phyloP scores from a whole-genome alignment of 2,888 invertebrate species.

The Hemithea aestivaria region DNA sequence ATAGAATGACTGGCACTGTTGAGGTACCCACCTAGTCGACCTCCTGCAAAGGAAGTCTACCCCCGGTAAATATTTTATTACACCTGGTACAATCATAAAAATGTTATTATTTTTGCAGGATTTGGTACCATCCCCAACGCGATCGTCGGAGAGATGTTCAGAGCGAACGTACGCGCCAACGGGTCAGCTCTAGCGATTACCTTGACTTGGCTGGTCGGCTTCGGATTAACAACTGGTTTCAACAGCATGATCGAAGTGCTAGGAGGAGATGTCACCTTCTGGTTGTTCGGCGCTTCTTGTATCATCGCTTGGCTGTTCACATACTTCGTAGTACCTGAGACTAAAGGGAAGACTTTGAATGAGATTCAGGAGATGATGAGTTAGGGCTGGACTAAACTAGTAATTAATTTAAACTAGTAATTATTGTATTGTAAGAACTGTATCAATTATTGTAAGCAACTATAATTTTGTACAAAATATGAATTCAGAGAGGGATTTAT shows the following conservation, averaged over 20 bases:
- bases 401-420: too few relatives aligned
- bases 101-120: conserved; percentile 26
- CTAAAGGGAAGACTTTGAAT: conserved; percentile 41
- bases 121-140: conserved; percentile 45
- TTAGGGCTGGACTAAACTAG: conserved; percentile 24
- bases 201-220: conserved; percentile 39
- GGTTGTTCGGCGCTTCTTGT: conserved; percentile 39
- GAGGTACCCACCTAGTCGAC: too few relatives aligned
- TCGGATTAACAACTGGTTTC: conserved; percentile 36
- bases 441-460: too few relatives aligned
- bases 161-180: conserved; percentile 38
- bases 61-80: too few relatives aligned
- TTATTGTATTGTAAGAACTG: too few relatives aligned
- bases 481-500: too few relatives aligned
- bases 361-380: conserved; percentile 45
- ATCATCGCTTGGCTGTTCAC: conserved; percentile 39
- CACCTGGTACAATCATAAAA: too few relatives aligned
- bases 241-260: conserved; percentile 31
- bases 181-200: conserved; percentile 42
- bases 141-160: conserved; percentile 45
- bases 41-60: too few relatives aligned
- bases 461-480: too few relatives aligned
- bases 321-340: conserved; percentile 38
- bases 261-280: conserved; percentile 43
- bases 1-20: too few relatives aligned